Conservation (phyloP, 2,797 vertebrate species). For the Podarcis lilfordi region DNA sequence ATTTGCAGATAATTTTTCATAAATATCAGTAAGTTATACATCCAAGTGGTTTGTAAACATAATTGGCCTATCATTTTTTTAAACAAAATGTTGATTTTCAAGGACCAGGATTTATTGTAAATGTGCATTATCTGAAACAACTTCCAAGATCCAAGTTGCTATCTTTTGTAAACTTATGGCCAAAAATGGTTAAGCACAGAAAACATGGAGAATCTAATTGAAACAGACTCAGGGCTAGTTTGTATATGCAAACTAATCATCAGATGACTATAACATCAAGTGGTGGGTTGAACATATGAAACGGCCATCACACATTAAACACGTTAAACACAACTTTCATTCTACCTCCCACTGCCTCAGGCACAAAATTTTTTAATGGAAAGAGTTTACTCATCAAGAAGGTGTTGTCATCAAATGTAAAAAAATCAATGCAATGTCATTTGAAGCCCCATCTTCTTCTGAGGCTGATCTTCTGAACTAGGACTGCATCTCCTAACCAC, state of each 20-base stretch:
- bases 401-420: not conserved
- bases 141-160: not conserved
- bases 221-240: not conserved
- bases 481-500: not conserved
- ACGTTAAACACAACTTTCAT: not conserved
- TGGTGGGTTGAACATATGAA: not conserved
- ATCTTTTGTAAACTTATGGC: not conserved
- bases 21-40: not conserved
- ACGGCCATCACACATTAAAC: not conserved
- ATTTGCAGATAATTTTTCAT: slow-evolving; percentile 1
- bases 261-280: not conserved
- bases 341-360: not conserved
- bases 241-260: no score
- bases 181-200: not conserved
- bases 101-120: not conserved
- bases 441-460: not conserved
- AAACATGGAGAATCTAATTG: not conserved
- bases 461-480: not conserved
- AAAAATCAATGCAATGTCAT: not conserved
- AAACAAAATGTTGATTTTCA: not conserved
- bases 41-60: not conserved
- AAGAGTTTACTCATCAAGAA: not conserved
- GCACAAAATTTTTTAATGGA: not conserved
- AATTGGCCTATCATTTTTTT: not conserved
- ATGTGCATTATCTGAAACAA: not conserved